These are phyloP conservation scores for Bombus soroeensis DNA, from an alignment of 1,140 invertebrate genomes.

Conservation along the genomic window DNA sequence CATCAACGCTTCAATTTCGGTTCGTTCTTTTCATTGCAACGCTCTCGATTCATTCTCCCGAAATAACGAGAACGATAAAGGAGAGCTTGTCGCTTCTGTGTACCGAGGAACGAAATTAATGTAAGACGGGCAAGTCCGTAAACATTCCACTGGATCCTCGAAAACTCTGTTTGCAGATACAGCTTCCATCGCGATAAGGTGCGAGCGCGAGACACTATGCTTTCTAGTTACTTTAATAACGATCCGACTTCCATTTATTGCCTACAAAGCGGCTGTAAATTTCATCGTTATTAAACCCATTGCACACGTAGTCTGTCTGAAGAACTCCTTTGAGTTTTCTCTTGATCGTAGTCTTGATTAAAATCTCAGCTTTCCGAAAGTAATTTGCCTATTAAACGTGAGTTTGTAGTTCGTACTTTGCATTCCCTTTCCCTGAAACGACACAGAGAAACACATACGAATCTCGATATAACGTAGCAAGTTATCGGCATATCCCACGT, in stretches of 20 bases:
- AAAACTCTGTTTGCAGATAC: neutral
- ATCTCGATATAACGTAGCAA: neutral
- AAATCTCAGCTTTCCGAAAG: neutral
- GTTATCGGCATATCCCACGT: neutral
- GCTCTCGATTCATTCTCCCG: neutral
- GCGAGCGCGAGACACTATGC: neutral
- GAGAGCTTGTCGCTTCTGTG: neutral
- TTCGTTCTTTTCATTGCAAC: neutral
- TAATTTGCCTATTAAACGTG: neutral
- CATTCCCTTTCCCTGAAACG: neutral
- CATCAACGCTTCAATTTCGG: neutral
- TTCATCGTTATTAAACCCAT: conserved; percentile 31
- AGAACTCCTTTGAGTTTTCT: no score
- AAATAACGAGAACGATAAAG: neutral
- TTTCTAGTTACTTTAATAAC: conserved; percentile 32
- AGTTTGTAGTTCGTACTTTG: neutral
- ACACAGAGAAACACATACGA: neutral
- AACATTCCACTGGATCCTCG: neutral
- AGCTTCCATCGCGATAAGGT: neutral
- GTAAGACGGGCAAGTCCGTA: conserved; percentile 9
- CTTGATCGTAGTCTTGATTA: neutral
- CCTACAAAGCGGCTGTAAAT: neutral
- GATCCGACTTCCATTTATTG: conserved; percentile 2
- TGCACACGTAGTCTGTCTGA: neutral
- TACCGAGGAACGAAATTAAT: conserved; percentile 11